These are phyloP conservation scores for Thereva unica DNA, from an alignment of 2,888 invertebrate genomes.

Conservation along the genomic window DNA sequence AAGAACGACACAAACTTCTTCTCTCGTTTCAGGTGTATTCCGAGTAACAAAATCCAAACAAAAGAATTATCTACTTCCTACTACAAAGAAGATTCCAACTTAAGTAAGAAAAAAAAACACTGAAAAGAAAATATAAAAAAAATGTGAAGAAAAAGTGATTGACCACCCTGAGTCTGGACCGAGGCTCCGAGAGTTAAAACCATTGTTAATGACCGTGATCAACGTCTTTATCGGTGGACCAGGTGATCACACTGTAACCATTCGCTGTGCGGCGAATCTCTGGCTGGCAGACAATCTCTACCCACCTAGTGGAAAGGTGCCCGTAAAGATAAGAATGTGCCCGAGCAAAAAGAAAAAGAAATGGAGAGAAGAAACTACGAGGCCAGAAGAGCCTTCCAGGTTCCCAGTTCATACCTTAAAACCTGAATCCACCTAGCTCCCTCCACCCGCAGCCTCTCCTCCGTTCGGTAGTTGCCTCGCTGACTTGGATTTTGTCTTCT, in stretches of 20 bases:
- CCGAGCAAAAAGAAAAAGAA: slow-evolving; percentile 9
- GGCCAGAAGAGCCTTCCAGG: background rate
- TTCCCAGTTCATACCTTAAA: slow-evolving; percentile 26
- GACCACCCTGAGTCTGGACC: slow-evolving; percentile 22
- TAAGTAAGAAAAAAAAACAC: background rate
- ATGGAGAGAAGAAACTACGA: background rate
- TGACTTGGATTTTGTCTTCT: slow-evolving; percentile 18
- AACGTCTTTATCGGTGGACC: slow-evolving; percentile 28
- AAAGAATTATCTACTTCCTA: too few relatives aligned
- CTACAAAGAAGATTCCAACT: background rate
- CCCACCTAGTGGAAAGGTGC: slow-evolving; percentile 24
- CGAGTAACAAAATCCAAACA: too few relatives aligned
- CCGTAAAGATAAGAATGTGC: slow-evolving; percentile 20
- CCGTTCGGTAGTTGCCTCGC: background rate
- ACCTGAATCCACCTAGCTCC: slow-evolving; percentile 9
- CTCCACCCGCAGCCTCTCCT: background rate
- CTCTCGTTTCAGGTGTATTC: too few relatives aligned
- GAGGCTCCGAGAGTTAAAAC: slow-evolving; percentile 12
- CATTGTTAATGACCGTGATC: slow-evolving; percentile 36
- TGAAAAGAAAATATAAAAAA: slow-evolving; percentile 1
- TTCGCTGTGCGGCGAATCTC: slow-evolving; percentile 13
- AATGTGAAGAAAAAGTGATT: slow-evolving; percentile 9
- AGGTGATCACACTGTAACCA: slow-evolving; percentile 16
- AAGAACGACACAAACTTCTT: too few relatives aligned
- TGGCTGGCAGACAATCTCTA: slow-evolving; percentile 18